phyloP scores from a whole-genome alignment of 2,113 vertebrate genomes.

The Rana temporaria region DNA sequence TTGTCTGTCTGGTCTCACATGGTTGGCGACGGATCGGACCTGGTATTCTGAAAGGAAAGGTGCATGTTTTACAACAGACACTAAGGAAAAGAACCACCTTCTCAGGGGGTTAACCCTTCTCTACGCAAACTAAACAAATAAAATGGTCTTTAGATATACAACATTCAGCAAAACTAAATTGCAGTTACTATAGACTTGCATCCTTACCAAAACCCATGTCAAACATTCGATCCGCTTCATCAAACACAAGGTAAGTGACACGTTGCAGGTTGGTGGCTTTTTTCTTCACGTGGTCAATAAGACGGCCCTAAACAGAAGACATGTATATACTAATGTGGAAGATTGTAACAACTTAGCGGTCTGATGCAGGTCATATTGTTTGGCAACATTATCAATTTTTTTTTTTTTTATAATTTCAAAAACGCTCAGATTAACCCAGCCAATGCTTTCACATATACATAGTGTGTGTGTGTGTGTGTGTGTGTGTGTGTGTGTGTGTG shows the following conservation, averaged over 20 bases:
- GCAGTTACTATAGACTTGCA: background rate
- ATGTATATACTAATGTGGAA: no score
- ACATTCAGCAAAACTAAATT: background rate
- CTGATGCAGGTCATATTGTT: no score
- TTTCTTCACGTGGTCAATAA: constrained; percentile 98
- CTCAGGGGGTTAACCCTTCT: no score
- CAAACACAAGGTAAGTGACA: constrained; percentile 96
- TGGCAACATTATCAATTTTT: no score
- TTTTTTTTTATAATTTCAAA: no score
- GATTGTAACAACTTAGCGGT: no score
- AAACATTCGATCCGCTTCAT: constrained; percentile 99
- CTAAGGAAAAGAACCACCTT: background rate
- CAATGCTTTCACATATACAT: no score
- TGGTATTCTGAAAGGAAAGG: constrained; percentile 85
- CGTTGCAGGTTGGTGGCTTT: constrained; percentile 97
- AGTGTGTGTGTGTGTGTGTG: no score
- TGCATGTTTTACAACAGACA: background rate
- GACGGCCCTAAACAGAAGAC: constrained; percentile 81
- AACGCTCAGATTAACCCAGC: no score
- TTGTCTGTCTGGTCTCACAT: constrained; percentile 95
- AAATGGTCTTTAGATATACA: no score
- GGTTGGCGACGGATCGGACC: constrained; percentile 93
- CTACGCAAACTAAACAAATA: no score
- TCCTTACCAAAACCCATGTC: constrained; percentile 97
- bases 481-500: no score